Base-by-base conservation (phyloP, 2,797 vertebrate genomes). In the Onychomys torridus region DNA sequence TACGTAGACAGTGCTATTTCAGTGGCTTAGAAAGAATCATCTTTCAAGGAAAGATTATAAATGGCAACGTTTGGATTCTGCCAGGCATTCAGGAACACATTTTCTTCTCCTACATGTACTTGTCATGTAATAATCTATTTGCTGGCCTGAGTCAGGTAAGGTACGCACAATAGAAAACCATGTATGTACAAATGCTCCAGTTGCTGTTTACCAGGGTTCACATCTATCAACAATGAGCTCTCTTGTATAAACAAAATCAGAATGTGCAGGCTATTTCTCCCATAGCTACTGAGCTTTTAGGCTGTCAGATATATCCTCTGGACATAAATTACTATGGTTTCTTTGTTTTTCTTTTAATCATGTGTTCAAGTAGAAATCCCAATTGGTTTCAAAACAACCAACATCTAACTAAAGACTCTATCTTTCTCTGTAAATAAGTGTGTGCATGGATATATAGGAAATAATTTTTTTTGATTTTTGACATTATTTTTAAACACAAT, bases 201-300 rank as follows among this genome's bases (percentile, higher is more conserved):
- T 89, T 93, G 92, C 71, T 88, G 46, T 17, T 96, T 0, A 0
- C 71, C 77, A 96, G 92, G 43, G 21, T 0, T 91, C 49, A 94
- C 52, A 96, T 78, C 93, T 88, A 37, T 97, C 97, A 95, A 97
- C 87, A 92, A 65, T 75, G 78, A 97, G 95, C 40, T 32, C 75
- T 84, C 71, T 59, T 77, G 49, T 21, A 82, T 69, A 40, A 95
- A 79, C 89, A 93, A 97, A 98, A 7, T 86, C 59, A 93, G 67
- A 94, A 90, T 0, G 87, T 43, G 6, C 2, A 78, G 29, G 43
- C 21, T 0, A 0, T 5, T 77, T 96, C 43, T 90, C 9, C 94
- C 78, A 91, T 0, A 95, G 21, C 7, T 67, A 87, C 9, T 21
- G 43, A 97, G 97, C 67, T 93, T 96, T 61, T 93, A 59, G 85